Evolutionary conservation across 1,140 invertebrate species (phyloP).

Genomic region (Trinorchestia longiramus): DNA sequence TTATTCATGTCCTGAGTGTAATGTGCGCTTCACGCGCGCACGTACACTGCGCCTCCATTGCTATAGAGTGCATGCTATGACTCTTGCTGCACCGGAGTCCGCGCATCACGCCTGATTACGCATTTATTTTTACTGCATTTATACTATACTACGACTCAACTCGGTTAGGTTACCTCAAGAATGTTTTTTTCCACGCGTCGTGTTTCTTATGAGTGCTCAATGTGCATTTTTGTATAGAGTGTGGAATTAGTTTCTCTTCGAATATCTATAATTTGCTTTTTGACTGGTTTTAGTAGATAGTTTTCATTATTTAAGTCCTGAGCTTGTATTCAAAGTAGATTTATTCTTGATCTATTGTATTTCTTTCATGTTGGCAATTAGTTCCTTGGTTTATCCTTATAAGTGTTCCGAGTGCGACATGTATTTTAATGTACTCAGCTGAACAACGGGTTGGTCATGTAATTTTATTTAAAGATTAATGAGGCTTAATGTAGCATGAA

Average conservation of each 20-base stretch:
- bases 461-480: not conserved
- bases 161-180: not conserved
- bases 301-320: not conserved
- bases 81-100: not conserved
- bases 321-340: not conserved
- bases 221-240: not conserved
- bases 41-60: constrained; percentile 42
- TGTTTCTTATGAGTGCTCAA: not conserved
- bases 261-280: not conserved
- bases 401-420: not conserved
- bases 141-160: not conserved
- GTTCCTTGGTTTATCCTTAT: not conserved
- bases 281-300: too few species aligned
- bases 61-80: not conserved
- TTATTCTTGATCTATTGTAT: too few species aligned
- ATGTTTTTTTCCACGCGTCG: not conserved
- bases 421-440: not conserved
- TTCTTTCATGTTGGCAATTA: not conserved
- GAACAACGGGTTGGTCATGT: not conserved
- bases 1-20: constrained; percentile 66
- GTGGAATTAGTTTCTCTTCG: not conserved
- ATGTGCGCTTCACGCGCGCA: constrained; percentile 25
- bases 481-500: too few species aligned
- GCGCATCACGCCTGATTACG: constrained; percentile 8
- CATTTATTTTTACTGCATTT: constrained; percentile 19